phyloP scores from a whole-genome alignment of 2,113 vertebrate genomes.

The Pogonocichla stellata region DNA sequence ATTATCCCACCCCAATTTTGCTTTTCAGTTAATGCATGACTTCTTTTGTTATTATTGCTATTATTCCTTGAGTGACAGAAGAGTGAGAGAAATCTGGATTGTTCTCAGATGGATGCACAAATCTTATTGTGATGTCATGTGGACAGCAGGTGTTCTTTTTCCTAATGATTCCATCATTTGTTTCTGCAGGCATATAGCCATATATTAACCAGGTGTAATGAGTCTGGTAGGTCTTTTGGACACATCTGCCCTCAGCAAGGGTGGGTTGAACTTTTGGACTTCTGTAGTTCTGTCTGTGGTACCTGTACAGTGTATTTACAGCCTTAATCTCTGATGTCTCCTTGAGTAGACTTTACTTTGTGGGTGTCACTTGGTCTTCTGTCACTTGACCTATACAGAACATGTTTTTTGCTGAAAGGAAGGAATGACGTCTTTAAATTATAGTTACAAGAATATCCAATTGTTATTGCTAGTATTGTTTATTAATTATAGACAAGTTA shows the following conservation, averaged over 20 bases:
- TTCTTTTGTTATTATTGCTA: not conserved
- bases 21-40: not conserved
- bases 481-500: not conserved
- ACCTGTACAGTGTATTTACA: not conserved
- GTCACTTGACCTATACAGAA: not conserved
- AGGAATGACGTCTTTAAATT: not conserved
- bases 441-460: not conserved
- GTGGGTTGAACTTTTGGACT: not conserved
- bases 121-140: not conserved
- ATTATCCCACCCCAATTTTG: not conserved
- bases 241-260: not conserved
- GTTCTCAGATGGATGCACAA: not conserved
- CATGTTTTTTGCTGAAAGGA: not conserved
- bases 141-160: not conserved
- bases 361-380: not conserved
- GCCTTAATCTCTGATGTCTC: not conserved
- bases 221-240: not conserved
- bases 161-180: not conserved
- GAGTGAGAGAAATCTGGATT: not conserved
- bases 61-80: not conserved
- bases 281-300: not conserved
- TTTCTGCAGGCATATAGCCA: not conserved
- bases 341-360: constrained; percentile 14
- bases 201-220: not conserved
- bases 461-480: not conserved